Evolutionary conservation across 2,888 invertebrate genomes (phyloP), one percentile per base, ranked within the genome.

Genomic region (Lithophane semibrunnea): DNA sequence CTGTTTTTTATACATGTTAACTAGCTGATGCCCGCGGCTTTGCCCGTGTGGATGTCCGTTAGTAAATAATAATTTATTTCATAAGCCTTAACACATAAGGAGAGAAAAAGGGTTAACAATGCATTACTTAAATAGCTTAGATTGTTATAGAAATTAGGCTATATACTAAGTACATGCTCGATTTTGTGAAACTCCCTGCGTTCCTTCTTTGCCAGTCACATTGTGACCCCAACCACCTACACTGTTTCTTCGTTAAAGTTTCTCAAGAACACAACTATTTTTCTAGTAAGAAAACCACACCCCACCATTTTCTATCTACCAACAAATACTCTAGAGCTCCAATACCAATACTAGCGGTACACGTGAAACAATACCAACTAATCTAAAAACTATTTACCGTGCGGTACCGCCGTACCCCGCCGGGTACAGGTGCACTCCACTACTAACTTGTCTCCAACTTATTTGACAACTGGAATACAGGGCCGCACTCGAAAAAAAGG

Each of bases 381-480:
- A 88, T 88, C 85, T 82, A 82, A 88, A 88, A 87, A 84, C 88
- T 88, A 79, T 88, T 88, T 85, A 86, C 87, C 69, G 78, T 58
- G 52, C 58, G 54, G 54, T 54, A 49, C 37, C 12, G 16, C 54
- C 24, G 60, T 29, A 77, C 63, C 52, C 42, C 64, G 54, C 42
- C 64, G 81, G 16, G 81, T 76, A 78, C 87, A 80, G 82, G 86
- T 84, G 86, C 82, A 84, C 85, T 82, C 76, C 54, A 72, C 74
- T 78, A 79, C 77, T 81, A 82, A 77, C 83, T 85, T 79, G 82
- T 82, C 85, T 77, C 78, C 73, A 86, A 88, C 79, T 88, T 87
- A 86, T 86, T 86, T 86, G 85, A 87, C 83, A 83, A 85, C 75
- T 69, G 64, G 56, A 74, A 52, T 44, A 75, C 84, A 86, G 88